Evolutionary conservation across 2,797 vertebrate species (phyloP).

Genomic region (Urosaurus nigricauda): DNA sequence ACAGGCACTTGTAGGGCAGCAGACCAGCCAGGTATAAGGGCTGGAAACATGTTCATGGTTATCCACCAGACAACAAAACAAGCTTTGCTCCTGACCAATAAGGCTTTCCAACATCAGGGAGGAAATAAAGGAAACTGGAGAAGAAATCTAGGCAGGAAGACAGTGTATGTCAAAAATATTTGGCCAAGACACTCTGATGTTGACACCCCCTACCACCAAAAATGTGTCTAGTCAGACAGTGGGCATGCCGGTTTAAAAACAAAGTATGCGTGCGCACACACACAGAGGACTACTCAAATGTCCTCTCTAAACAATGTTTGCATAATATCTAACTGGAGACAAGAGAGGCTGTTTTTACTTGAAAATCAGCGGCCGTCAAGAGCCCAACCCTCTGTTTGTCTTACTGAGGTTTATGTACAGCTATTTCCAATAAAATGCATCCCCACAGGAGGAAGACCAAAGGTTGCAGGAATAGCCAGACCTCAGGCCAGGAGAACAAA

Average conservation of each 20-base stretch:
- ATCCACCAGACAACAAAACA: background rate
- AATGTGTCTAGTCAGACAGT: background rate
- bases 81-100: background rate
- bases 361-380: constrained; percentile 46
- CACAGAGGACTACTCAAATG: background rate
- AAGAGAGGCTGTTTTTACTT: constrained; percentile 56
- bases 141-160: background rate
- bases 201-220: background rate
- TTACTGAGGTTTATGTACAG: constrained; percentile 50
- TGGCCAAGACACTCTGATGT: background rate
- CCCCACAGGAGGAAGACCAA: constrained; percentile 60
- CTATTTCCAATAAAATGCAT: constrained; percentile 55
- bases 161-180: background rate
- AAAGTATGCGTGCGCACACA: background rate
- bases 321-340: constrained; percentile 48
- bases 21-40: background rate
- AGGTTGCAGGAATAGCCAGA: constrained; percentile 61
- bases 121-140: background rate
- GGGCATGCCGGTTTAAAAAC: background rate
- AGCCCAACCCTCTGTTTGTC: constrained; percentile 42
- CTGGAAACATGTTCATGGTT: background rate
- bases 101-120: background rate
- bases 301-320: constrained; percentile 43
- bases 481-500: constrained; percentile 70
- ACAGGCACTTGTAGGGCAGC: background rate